Evolutionary conservation across 2,888 invertebrate genomes (phyloP).

Genomic region (Caenorhabditis doughertyi): DNA sequence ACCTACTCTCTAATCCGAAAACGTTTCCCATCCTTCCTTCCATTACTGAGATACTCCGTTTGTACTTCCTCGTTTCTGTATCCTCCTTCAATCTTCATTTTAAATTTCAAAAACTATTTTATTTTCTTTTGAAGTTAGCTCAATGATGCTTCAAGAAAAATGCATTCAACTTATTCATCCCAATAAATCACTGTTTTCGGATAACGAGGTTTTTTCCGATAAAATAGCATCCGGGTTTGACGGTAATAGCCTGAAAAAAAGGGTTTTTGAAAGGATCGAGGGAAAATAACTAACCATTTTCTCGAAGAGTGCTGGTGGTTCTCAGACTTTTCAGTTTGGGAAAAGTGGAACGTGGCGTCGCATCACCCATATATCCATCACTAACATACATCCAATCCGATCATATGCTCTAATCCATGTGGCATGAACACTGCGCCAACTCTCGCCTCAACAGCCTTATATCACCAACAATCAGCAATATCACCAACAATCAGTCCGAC

Average conservation of each 20-base stretch:
- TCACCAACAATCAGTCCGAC: conserved; percentile 88
- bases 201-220: conserved; percentile 85
- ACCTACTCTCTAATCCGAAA: conserved; percentile 28
- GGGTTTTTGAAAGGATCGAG: not conserved
- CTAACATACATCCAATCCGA: conserved; percentile 98
- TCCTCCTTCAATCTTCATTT: not conserved
- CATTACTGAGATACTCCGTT: conserved; percentile 48
- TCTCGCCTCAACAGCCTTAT: conserved; percentile 84
- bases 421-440: conserved; percentile 92
- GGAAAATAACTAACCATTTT: conserved; percentile 87
- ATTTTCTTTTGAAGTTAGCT: not conserved
- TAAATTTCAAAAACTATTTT: conserved; percentile 28
- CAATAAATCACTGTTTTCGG: conserved; percentile 33
- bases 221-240: conserved; percentile 98
- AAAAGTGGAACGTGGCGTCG: conserved; percentile 85
- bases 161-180: conserved; percentile 45
- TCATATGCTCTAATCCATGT: conserved; percentile 95
- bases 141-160: conserved; percentile 25
- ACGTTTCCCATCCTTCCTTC: not conserved
- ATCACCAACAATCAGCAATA: too few relatives aligned
- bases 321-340: conserved; percentile 89
- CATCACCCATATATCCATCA: conserved; percentile 89
- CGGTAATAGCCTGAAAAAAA: conserved; percentile 86
- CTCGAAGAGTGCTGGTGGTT: conserved; percentile 88
- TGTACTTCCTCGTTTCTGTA: conserved; percentile 27